phyloP scores from a whole-genome alignment of 2,888 invertebrate genomes.

The Drosophila mimetica region DNA sequence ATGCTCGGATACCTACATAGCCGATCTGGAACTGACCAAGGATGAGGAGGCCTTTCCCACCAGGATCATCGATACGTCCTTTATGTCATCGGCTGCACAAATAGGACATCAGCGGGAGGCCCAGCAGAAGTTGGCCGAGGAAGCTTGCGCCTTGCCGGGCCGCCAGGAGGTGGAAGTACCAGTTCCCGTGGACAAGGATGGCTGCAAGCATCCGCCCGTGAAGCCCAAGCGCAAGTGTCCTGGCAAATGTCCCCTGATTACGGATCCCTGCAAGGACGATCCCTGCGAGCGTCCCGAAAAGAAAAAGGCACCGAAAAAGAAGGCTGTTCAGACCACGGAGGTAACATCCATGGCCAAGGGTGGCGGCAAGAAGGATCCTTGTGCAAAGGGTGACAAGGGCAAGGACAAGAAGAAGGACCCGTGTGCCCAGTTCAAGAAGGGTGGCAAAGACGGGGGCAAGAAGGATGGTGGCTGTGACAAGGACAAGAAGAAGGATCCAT shows the following conservation, averaged over 20 bases:
- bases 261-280: slow-evolving; percentile 62
- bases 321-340: slow-evolving; percentile 1
- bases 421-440: slow-evolving; percentile 4
- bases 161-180: slow-evolving; percentile 22
- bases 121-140: not conserved
- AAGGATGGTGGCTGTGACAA: not conserved
- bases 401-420: slow-evolving; percentile 11
- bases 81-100: not conserved
- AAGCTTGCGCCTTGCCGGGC: not conserved
- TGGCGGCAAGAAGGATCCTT: slow-evolving; percentile 13
- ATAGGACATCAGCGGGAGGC: slow-evolving; percentile 1
- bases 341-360: slow-evolving; percentile 41
- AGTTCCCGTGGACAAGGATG: slow-evolving; percentile 51
- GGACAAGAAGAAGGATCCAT: slow-evolving; percentile 23
- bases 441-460: not conserved
- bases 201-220: slow-evolving; percentile 62
- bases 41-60: not conserved
- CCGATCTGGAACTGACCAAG: slow-evolving; percentile 11
- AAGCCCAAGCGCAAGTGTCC: slow-evolving; percentile 67
- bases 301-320: slow-evolving; percentile 21
- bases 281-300: slow-evolving; percentile 49
- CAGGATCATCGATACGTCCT: not conserved
- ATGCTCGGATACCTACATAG: not conserved
- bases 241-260: slow-evolving; percentile 56
- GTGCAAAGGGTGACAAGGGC: not conserved